phyloP scores from a whole-genome alignment of 2,113 vertebrate genomes.

The Forbesichthys agassizii region DNA sequence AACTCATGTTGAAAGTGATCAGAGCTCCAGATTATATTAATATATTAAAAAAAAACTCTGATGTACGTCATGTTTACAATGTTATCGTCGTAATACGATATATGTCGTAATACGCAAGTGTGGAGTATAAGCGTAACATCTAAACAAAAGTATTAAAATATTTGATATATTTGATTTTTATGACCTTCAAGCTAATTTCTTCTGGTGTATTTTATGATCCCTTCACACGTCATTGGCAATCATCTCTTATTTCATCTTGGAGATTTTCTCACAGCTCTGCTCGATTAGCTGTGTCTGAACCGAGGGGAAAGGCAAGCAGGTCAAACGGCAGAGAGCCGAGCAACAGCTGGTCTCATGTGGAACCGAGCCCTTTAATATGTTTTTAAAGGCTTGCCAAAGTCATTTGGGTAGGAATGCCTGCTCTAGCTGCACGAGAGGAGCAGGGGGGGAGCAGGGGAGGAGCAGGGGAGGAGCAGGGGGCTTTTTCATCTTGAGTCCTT shows the following conservation, averaged over 20 bases:
- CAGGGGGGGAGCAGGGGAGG: slow-evolving; percentile 8
- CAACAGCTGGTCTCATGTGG: slow-evolving; percentile 61
- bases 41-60: too few relatives aligned
- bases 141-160: neutral
- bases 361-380: slow-evolving; percentile 66
- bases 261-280: slow-evolving; percentile 22
- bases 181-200: neutral
- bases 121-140: neutral
- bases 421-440: neutral
- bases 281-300: slow-evolving; percentile 31
- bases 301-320: slow-evolving; percentile 3
- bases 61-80: neutral
- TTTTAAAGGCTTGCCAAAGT: slow-evolving; percentile 72
- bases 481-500: too few relatives aligned
- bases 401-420: slow-evolving; percentile 64
- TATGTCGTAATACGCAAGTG: slow-evolving; percentile 4
- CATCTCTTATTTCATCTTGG: slow-evolving; percentile 24
- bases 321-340: slow-evolving; percentile 34
- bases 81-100: neutral
- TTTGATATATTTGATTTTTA: neutral
- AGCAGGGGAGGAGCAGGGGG: too few relatives aligned
- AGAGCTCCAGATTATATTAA: too few relatives aligned
- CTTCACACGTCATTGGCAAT: slow-evolving; percentile 13
- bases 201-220: slow-evolving; percentile 14
- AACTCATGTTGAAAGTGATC: too few relatives aligned